phyloP scores from a whole-genome alignment of 1,140 invertebrate genomes.

The Bombus ignitus region DNA sequence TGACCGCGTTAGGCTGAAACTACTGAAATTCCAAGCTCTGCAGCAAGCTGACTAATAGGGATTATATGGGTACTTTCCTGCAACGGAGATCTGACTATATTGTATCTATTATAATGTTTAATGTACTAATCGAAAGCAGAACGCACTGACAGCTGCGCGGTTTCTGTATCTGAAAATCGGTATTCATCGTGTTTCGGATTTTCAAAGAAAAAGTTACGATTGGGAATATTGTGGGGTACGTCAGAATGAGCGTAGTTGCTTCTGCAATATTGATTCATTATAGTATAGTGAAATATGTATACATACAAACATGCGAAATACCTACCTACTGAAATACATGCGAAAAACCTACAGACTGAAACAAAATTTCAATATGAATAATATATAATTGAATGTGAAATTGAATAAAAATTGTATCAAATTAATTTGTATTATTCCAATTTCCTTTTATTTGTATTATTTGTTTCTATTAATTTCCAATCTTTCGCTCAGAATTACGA shows the following conservation, averaged over 20 bases:
- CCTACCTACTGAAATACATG: too few species aligned
- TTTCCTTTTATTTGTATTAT: background rate
- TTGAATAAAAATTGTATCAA: too few species aligned
- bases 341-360: too few species aligned
- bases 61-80: constrained; percentile 38
- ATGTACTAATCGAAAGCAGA: background rate
- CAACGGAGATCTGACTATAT: background rate
- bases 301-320: too few species aligned
- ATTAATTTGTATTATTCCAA: background rate
- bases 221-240: background rate
- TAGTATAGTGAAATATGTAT: too few species aligned
- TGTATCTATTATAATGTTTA: background rate
- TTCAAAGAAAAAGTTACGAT: background rate
- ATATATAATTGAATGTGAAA: too few species aligned
- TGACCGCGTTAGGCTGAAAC: constrained; percentile 23
- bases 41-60: constrained; percentile 8
- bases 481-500: background rate
- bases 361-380: too few species aligned
- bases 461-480: background rate
- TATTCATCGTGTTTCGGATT: background rate
- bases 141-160: too few species aligned
- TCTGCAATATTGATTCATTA: too few species aligned
- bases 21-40: constrained; percentile 37
- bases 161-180: background rate
- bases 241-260: too few species aligned